Base-by-base conservation (phyloP, 2,888 invertebrate species). In the Baronia brevicornis region DNA sequence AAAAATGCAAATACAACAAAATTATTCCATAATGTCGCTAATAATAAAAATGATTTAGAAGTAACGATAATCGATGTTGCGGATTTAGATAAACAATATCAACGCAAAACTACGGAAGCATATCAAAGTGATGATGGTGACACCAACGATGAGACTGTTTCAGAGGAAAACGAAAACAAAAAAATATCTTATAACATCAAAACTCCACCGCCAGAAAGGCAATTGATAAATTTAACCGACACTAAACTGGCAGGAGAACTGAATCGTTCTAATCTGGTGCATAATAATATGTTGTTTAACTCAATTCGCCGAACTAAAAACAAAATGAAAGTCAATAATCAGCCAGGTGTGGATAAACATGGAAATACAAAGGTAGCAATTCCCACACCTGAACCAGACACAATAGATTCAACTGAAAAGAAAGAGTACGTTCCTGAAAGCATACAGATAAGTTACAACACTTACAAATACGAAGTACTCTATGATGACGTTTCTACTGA, bases 391-490 rank as follows among this genome's bases (percentile, higher is more conserved):
- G n/a, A n/a, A n/a, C n/a, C n/a, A n/a, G n/a, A n/a, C n/a, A n/a
- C n/a, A n/a, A n/a, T n/a, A n/a, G n/a, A n/a, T n/a, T 11, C 5
- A 3, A 17, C 7, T n/a, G 12, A 28, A 5, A 24, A 15, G 6
- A 3, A 20, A 7, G 9, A 28, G 12, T 20, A 15, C 6, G 25
- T 8, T n/a, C 43, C 46, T 2, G 40, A 43, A 24, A 42, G 31
- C 27, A 11, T 46, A 5, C 40, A 43, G 21, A 31, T 49, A 13
- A 33, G 41, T 22, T 44, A 36, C n/a, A 44, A 46, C 18, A 43
- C 41, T 22, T 41, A 36, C 12, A 46, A 44, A 33, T 50, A 45
- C 14, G 44, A 50, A 25, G 42, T 50, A 9, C 28, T 46, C 14
- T 46, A 43, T 22, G 29, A 48, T 33, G 33, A 38, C 9, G 30